phyloP scores from a whole-genome alignment of 2,113 vertebrate genomes.

The Camelus dromedarius region DNA sequence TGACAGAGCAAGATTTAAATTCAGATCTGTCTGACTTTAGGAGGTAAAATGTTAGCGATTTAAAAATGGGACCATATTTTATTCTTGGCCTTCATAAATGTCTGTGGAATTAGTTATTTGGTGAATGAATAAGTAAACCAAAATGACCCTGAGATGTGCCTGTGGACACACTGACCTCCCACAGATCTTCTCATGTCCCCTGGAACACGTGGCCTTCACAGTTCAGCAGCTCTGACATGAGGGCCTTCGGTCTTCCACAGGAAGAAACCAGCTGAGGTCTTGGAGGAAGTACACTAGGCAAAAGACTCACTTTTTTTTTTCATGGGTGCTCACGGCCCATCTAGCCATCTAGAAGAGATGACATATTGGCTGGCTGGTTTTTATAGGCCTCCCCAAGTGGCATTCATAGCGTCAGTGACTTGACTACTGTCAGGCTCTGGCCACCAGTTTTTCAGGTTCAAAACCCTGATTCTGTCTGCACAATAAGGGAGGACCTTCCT shows the following conservation, averaged over 20 bases:
- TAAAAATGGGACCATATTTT: neutral
- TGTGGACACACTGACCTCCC: neutral
- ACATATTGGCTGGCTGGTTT: neutral
- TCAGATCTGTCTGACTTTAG: neutral
- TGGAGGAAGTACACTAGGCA: neutral
- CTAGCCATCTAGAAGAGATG: neutral
- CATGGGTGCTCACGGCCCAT: neutral
- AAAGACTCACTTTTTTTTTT: neutral
- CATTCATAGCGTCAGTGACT: neutral
- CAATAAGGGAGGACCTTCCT: neutral
- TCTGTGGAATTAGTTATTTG: conserved; percentile 10
- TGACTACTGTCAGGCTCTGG: neutral
- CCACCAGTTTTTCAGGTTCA: neutral
- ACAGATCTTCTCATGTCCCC: neutral
- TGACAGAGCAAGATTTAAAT: conserved; percentile 2
- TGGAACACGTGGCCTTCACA: neutral
- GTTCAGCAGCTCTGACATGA: neutral
- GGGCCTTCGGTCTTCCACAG: neutral
- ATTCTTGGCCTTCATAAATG: neutral
- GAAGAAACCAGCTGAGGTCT: neutral
- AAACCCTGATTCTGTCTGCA: neutral
- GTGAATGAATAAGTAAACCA: neutral
- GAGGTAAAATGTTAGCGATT: conserved; percentile 2
- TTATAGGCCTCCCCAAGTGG: neutral
- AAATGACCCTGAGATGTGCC: neutral